A percentile compares a stretch with the other conserved stretches of the same genome.
These are phyloP conservation scores for Salminus brasiliensis DNA, from an alignment of 2,113 vertebrate genomes.

Conservation along the genomic window DNA sequence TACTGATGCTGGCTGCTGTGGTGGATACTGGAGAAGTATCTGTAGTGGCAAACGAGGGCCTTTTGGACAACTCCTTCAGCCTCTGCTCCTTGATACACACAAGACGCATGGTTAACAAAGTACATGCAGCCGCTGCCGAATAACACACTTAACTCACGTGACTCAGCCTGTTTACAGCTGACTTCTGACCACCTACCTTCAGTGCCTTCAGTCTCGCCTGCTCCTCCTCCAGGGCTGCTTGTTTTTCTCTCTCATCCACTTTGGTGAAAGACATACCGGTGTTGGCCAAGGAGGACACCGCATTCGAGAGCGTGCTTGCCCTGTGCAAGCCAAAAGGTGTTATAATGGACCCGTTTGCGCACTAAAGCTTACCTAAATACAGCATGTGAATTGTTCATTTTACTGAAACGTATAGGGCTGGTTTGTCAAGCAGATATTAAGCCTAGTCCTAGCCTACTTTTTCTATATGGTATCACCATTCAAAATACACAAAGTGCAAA, in stretches of 20 bases:
- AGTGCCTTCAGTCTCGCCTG: constrained; percentile 96
- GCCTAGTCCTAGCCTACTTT: too few species aligned
- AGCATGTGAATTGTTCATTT: not conserved
- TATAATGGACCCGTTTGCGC: not conserved
- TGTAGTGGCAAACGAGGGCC: constrained; percentile 91
- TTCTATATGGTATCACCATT: too few species aligned
- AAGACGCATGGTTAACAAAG: not conserved
- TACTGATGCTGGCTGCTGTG: constrained; percentile 89
- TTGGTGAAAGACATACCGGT: constrained; percentile 97
- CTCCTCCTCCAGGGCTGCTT: constrained; percentile 97
- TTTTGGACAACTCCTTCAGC: constrained; percentile 97
- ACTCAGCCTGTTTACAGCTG: not conserved
- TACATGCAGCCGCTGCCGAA: not conserved
- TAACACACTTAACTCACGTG: not conserved
- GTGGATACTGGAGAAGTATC: constrained; percentile 94
- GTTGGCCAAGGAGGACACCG: constrained; percentile 95
- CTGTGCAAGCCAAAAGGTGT: constrained; percentile 67
- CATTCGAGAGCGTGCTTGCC: constrained; percentile 96
- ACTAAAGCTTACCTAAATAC: not conserved
- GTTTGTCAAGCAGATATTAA: too few species aligned
- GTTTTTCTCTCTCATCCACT: constrained; percentile 98
- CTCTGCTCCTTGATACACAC: constrained; percentile 84
- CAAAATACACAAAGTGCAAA: too few species aligned
- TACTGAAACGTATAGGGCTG: too few species aligned
- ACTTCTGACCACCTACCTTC: constrained; percentile 78